Conservation (phyloP, 2,797 vertebrate species). For the Anguilla marmorata region DNA sequence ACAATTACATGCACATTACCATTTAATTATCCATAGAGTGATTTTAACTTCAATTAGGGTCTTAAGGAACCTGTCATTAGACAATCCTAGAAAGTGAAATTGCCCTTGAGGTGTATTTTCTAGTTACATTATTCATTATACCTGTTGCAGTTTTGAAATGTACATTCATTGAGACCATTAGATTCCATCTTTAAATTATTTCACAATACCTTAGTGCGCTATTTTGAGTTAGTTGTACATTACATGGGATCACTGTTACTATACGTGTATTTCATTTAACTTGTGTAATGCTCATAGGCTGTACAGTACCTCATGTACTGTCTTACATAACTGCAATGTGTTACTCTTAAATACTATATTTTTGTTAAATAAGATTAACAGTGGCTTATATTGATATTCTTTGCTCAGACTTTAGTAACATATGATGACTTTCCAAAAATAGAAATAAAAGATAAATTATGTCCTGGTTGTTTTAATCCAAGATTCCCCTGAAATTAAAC, state of each 20-base stretch:
- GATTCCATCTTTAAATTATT: not conserved
- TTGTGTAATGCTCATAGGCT: not conserved
- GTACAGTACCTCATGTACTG: too few relatives aligned
- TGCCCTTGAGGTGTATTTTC: not conserved
- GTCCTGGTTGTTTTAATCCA: slow-evolving; percentile 20
- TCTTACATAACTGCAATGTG: too few relatives aligned
- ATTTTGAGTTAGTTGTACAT: not conserved
- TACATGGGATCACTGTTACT: not conserved
- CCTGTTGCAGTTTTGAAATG: not conserved
- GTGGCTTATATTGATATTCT: not conserved
- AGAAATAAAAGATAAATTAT: not conserved
- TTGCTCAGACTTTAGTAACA: slow-evolving; percentile 8
- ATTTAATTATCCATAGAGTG: not conserved
- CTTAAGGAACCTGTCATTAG: not conserved
- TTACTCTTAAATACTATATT: not conserved
- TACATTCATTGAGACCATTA: not conserved
- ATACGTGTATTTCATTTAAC: not conserved
- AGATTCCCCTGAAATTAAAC: not conserved
- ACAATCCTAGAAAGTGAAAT: not conserved
- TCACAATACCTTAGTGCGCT: not conserved
- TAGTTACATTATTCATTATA: not conserved
- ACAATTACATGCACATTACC: too few relatives aligned
- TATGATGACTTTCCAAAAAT: slow-evolving; percentile 3
- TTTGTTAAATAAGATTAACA: not conserved
- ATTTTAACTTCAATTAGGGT: not conserved